Percentiles rank a stretch among this genome's conserved stretches.
Evolutionary conservation across 92 coral and sea anemone genomes (phyloP).

Genomic region (Metridium senile): DNA sequence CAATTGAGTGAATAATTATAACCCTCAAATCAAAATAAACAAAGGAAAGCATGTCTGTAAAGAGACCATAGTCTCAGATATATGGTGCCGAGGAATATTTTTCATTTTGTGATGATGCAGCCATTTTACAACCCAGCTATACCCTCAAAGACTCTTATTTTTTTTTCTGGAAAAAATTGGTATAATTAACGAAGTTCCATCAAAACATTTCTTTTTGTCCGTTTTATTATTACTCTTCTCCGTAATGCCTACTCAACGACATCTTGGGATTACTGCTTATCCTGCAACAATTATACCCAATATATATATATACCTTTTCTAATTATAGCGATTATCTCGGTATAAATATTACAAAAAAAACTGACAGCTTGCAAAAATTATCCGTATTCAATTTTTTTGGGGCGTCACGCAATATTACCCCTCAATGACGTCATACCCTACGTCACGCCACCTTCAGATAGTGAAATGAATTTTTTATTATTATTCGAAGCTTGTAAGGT

Average conservation of each 20-base stretch:
- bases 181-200: no score
- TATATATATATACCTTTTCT: background rate
- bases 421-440: background rate
- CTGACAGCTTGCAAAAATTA: background rate
- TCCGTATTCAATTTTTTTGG: background rate
- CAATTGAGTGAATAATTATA: no score
- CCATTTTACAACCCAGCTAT: no score
- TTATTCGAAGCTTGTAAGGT: no score
- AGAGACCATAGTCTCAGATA: no score
- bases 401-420: background rate
- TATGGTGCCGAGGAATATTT: no score
- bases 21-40: no score
- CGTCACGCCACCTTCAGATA: background rate
- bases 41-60: no score
- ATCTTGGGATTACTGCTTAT: background rate
- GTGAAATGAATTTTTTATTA: background rate
- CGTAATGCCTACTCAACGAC: background rate
- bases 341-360: background rate
- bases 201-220: background rate
- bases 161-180: no score
- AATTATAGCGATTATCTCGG: conserved; percentile 3
- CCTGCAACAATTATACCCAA: background rate
- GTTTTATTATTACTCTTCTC: background rate
- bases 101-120: no score
- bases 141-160: no score